A percentile compares a stretch with the other conserved stretches of the same genome.
Conservation (phyloP, 92 coral and sea anemone species). For the Zoanthus sociatus region DNA sequence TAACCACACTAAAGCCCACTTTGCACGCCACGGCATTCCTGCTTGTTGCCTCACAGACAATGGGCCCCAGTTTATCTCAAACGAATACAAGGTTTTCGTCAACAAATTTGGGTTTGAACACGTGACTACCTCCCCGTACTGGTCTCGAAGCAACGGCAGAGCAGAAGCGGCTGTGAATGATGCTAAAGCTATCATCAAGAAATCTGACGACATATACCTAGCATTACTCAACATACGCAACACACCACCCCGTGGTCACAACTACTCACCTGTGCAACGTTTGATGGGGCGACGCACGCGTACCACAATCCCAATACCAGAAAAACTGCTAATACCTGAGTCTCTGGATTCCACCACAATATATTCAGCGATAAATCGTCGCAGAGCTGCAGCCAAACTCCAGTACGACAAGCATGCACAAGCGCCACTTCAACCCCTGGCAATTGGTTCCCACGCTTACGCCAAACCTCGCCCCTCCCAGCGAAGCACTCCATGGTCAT, state of each 20-base stretch:
- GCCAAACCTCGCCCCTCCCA: background rate
- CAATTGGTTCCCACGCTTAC: slow-evolving; percentile 46
- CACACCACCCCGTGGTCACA: too few relatives aligned
- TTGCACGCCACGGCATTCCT: slow-evolving; percentile 56
- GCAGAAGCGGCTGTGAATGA: background rate
- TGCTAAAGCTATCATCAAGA: background rate
- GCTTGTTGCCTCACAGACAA: slow-evolving; percentile 52
- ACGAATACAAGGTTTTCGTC: slow-evolving; percentile 24
- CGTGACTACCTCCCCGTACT: slow-evolving; percentile 51
- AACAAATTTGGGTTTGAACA: slow-evolving; percentile 38
- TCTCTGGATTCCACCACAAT: background rate
- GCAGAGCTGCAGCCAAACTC: too few relatives aligned
- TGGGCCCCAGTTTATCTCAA: slow-evolving; percentile 13
- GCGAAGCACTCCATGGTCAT: slow-evolving; percentile 30
- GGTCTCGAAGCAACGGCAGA: slow-evolving; percentile 50
- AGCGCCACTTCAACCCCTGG: slow-evolving; percentile 21
- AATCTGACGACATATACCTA: too few relatives aligned
- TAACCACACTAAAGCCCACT: background rate
- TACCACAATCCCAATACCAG: background rate
- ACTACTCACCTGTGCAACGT: background rate
- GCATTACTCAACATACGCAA: too few relatives aligned
- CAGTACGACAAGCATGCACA: slow-evolving; percentile 14
- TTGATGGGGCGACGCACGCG: slow-evolving; percentile 11
- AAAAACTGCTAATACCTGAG: background rate
- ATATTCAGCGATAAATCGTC: too few relatives aligned